Evolutionary conservation across 1,140 invertebrate species (phyloP), one percentile per base, ranked within the genome.

Genomic region (Daktulosphaira vitifoliae): DNA sequence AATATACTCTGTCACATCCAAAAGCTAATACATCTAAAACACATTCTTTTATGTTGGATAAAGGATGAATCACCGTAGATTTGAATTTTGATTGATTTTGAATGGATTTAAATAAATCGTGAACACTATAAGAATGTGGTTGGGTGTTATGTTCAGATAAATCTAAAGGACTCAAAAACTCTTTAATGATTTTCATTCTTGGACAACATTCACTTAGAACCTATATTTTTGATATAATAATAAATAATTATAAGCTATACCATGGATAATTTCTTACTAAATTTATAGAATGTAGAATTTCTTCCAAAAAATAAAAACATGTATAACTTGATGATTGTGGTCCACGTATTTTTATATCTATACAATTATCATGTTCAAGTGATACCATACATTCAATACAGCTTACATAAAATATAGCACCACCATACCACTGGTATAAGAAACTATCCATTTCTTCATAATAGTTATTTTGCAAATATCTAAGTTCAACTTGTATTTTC

Each of bases 401-500:
- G 2, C 84, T 83, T 54, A 83, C 82, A 70, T 83, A 86, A 56
- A 89, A 79, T 74, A 89, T 89, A n/a, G 84, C 86, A 15, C 87
- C 88, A 56, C 83, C 78, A 73, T 81, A 82, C 88, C 88, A 92
- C 72, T 91, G 88, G 69, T 87, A 86, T 11, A 92, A 74, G 74
- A 90, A 87, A 49, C 76, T 77, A 38, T 77, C 78, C 68, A 78
- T 80, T 70, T 85, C 86, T 79, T 74, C 82, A 70, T 76, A 62
- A 48, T 62, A 62, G 46, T 62, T 62, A 11, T 62, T 62, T 62
- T 62, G 56, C n/a, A 62, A 16, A 11, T 62, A 62, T n/a, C 56
- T 15, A 29, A 62, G 29, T 62, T 62, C 56, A 9, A 62, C 56
- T 20, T 62, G 56, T 62, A 62, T 37, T 62, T 20, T 20, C 18